Percentiles rank a stretch among this genome's conserved stretches.
phyloP scores from a whole-genome alignment of 2,888 invertebrate species.

The Calliopum simillimum region DNA sequence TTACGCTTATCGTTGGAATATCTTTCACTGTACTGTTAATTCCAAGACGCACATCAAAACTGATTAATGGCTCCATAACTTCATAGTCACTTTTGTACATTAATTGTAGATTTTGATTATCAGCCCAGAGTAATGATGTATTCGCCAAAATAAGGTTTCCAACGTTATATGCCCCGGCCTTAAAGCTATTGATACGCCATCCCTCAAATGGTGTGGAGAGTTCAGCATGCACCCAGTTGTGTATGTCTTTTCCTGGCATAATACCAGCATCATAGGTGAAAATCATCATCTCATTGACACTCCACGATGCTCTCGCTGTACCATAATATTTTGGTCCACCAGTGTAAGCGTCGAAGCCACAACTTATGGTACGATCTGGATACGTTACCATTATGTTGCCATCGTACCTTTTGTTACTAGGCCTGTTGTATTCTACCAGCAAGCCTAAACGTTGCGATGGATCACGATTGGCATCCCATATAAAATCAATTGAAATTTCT shows the following conservation, averaged over 20 bases:
- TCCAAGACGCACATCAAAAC: conserved; percentile 69
- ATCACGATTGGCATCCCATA: conserved; percentile 89
- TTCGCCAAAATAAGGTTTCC: conserved; percentile 69
- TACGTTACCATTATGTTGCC: conserved; percentile 77
- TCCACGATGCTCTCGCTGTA: conserved; percentile 76
- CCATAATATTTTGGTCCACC: conserved; percentile 65
- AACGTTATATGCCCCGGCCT: conserved; percentile 68
- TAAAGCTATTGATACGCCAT: conserved; percentile 71
- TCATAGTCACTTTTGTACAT: conserved; percentile 70
- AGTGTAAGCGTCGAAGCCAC: conserved; percentile 72
- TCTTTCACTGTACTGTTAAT: conserved; percentile 72
- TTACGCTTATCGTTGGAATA: conserved; percentile 71
- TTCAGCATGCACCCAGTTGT: conserved; percentile 67
- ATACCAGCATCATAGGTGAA: conserved; percentile 61
- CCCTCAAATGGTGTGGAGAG: conserved; percentile 72
- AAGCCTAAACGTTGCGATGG: conserved; percentile 72
- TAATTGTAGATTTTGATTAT: conserved; percentile 71
- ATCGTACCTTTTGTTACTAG: conserved; percentile 73
- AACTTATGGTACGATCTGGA: conserved; percentile 80
- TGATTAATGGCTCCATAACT: conserved; percentile 64
- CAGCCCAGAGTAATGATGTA: conserved; percentile 73
- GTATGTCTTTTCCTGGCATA: conserved; percentile 55
- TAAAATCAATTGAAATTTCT: conserved; percentile 77
- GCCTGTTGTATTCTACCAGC: conserved; percentile 73
- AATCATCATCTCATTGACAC: conserved; percentile 72